phyloP scores from a whole-genome alignment of 2,797 vertebrate genomes.

The Helostoma temminkii region DNA sequence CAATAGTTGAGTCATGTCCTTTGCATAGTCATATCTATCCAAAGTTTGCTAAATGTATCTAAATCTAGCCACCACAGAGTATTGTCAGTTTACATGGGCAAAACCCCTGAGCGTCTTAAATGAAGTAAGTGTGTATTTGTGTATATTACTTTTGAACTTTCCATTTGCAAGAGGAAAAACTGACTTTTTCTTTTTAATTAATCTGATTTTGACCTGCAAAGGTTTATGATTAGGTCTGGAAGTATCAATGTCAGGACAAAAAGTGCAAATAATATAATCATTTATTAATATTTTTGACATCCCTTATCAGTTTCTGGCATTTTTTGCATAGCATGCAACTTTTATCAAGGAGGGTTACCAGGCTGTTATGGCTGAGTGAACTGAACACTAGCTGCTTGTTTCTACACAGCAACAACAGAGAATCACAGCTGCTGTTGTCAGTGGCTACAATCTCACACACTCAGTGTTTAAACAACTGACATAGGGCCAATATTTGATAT shows the following conservation, averaged over 20 bases:
- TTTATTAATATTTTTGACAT: no score
- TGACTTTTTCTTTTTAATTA: no score
- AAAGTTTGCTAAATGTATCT: neutral
- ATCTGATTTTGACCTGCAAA: no score
- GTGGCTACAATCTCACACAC: conserved; percentile 11
- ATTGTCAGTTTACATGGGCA: neutral
- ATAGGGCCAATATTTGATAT: conserved; percentile 2
- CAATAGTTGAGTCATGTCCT: neutral
- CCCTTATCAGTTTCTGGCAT: no score
- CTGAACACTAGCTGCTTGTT: conserved; percentile 13
- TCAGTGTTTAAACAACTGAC: neutral
- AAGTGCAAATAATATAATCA: no score
- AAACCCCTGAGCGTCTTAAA: neutral
- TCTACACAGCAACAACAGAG: conserved; percentile 29
- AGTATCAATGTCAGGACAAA: no score
- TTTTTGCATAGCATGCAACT: no score
- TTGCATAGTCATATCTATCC: neutral
- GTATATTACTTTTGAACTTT: neutral
- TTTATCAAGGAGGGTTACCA: neutral
- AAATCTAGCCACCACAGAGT: neutral
- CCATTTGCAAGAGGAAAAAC: neutral
- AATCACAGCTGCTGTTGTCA: conserved; percentile 35
- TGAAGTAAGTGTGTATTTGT: neutral
- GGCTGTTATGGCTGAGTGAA: neutral
- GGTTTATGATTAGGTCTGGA: no score